Conservation (phyloP, 1,140 invertebrate species). For the Paraescarpia echinospica region DNA sequence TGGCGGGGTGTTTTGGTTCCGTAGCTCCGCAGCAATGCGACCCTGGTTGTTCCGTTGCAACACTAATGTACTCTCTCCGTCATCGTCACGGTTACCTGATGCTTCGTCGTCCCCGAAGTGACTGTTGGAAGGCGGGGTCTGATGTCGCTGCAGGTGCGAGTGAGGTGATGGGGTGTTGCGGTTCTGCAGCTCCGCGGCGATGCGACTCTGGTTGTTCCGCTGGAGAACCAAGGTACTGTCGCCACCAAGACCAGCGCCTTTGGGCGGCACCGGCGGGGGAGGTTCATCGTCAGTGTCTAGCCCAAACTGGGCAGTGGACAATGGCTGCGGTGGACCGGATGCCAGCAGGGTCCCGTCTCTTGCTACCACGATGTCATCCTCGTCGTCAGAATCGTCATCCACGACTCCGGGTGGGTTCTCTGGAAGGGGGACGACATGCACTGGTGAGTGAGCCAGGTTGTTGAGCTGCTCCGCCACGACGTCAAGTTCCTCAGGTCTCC, state of each 20-base stretch:
- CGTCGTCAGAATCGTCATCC: slow-evolving; percentile 54
- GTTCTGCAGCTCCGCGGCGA: neutral
- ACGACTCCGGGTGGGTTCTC: slow-evolving; percentile 37
- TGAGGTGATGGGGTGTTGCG: neutral
- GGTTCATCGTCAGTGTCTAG: neutral
- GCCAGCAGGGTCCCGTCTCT: slow-evolving; percentile 93
- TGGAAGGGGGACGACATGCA: slow-evolving; percentile 40
- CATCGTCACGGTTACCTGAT: neutral
- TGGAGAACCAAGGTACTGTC: neutral
- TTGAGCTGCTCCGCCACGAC: slow-evolving; percentile 89
- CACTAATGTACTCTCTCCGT: neutral
- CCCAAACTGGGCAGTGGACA: slow-evolving; percentile 62
- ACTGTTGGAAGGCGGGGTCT: neutral
- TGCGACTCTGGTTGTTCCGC: neutral
- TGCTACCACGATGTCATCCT: slow-evolving; percentile 54
- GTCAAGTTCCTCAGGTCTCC: slow-evolving; percentile 77
- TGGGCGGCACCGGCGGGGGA: neutral
- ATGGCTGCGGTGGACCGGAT: slow-evolving; percentile 92
- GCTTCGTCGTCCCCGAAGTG: neutral
- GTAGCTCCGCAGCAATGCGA: neutral
- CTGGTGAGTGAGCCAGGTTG: slow-evolving; percentile 73
- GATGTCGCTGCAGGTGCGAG: slow-evolving; percentile 16
- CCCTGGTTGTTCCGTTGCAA: neutral
- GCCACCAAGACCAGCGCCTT: neutral
- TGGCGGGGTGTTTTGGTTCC: neutral